Conservation (phyloP, 2,797 vertebrate species). For the Anisognathus igniventris region DNA sequence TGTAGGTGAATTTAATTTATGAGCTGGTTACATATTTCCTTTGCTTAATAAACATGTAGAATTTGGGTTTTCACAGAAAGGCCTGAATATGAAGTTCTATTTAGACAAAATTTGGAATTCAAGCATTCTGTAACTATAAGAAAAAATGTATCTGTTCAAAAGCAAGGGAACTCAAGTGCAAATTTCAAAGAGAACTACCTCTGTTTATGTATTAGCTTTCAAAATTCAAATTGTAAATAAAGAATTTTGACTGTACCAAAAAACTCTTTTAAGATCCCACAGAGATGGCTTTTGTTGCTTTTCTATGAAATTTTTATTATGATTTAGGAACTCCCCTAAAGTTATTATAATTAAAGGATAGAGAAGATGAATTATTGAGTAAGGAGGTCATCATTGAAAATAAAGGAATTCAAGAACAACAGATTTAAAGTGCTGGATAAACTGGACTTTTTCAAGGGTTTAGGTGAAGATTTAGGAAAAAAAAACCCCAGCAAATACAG, state of each 20-base stretch:
- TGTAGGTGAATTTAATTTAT: background rate
- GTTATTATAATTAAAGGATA: background rate
- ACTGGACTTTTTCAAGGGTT: background rate
- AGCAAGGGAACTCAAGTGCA: background rate
- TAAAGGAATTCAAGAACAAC: background rate
- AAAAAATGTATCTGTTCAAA: background rate
- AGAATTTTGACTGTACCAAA: background rate
- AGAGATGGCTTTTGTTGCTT: background rate
- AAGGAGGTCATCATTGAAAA: background rate
- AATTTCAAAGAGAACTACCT: background rate
- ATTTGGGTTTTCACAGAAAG: background rate
- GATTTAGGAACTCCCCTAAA: fast-evolving
- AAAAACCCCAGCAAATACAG: background rate
- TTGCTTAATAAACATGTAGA: background rate
- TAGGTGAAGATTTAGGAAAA: background rate
- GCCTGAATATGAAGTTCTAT: background rate
- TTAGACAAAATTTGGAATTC: background rate
- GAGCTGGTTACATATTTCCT: background rate
- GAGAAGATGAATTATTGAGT: background rate
- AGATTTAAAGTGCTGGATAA: background rate
- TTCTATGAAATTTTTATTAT: background rate
- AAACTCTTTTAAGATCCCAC: fast-evolving
- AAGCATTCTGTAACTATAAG: background rate
- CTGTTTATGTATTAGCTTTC: background rate
- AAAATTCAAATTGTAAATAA: background rate